phyloP scores from a whole-genome alignment of 1,140 invertebrate genomes.

The Procambarus virginalis region DNA sequence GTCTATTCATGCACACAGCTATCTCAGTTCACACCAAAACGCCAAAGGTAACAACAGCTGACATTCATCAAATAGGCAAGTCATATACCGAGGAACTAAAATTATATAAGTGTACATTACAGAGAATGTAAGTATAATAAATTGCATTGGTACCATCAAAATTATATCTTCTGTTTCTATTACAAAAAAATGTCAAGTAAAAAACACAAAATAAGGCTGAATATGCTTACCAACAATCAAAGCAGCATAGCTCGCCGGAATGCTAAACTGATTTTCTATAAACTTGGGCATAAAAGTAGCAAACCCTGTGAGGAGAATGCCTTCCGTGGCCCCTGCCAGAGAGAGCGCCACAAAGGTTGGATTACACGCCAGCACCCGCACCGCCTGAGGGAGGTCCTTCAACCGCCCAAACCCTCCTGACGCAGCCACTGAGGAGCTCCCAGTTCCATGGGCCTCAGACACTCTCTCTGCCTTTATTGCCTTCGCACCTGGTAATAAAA shows the following conservation, averaged over 20 bases:
- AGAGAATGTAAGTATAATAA: too few relatives aligned
- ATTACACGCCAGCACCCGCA: constrained; percentile 82
- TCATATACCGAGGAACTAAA: too few relatives aligned
- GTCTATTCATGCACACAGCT: too few relatives aligned
- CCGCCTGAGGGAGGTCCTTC: constrained; percentile 80
- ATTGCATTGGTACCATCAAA: too few relatives aligned
- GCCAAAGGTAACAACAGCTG: too few relatives aligned
- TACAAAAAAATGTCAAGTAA: too few relatives aligned
- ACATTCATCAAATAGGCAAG: too few relatives aligned
- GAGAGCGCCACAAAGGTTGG: constrained; percentile 88
- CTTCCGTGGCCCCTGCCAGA: constrained; percentile 85
- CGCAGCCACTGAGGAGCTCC: constrained; percentile 71
- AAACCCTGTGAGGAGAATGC: constrained; percentile 85
- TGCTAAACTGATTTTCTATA: constrained; percentile 88
- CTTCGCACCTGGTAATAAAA: constrained; percentile 76
- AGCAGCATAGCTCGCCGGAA: constrained; percentile 83
- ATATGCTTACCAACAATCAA: constrained; percentile 83
- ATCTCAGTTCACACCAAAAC: too few relatives aligned
- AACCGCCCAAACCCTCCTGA: constrained; percentile 79
- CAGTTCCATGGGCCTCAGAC: constrained; percentile 25
- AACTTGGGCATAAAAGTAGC: constrained; percentile 88
- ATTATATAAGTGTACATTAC: too few relatives aligned
- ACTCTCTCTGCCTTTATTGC: constrained; percentile 77
- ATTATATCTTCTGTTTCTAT: too few relatives aligned
- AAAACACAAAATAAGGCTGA: too few relatives aligned